Evolutionary conservation across 2,797 vertebrate genomes (phyloP), one percentile per base, ranked within the genome.

Genomic region (Adrianichthys oophorus): DNA sequence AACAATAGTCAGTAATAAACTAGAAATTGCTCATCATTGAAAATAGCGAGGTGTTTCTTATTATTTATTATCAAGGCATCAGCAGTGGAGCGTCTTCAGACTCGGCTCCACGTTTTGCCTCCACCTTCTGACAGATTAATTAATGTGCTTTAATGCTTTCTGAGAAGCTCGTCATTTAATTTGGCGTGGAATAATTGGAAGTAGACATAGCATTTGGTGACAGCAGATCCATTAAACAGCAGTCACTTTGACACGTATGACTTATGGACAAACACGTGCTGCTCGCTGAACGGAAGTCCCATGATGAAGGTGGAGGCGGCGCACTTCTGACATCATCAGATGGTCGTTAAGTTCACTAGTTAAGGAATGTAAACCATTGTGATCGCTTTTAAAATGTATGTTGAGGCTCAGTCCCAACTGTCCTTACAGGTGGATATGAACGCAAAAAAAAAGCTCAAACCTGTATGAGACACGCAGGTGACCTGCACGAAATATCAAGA

Each of bases 11-110:
- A 48, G 76, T 81, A 87, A 89, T 89, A 85, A 87, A 88, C 59
- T 76, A 65, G 68, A 82, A 87, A 89, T 80, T 74, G 75, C 73
- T 80, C 56, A 46, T 90, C 83, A 89, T 90, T 88, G 87, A 87
- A 79, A 85, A 70, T 59, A 72, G 69, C 50, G 48, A 79, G 66
- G 78, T 79, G 13, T 67, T 80, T 78, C 83, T 82, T 74, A 74
- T 86, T 85, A 86, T 86, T 89, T 83, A 79, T 68, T 56, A 76
- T 70, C 43, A 32, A 70, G 70, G 69, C 64, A 62, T 87, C 78
- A 50, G 65, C 73, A 56, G 76, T 51, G 48, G 62, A 62, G 60
- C 62, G 26, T 80, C 61, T 68, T 72, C 80, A 59, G 24, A 47
- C 68, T 58, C 68, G 23, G 42, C 13, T 18, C 57, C 54, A 58